Conservation (phyloP, 2,113 vertebrate species). For the Passer domesticus region DNA sequence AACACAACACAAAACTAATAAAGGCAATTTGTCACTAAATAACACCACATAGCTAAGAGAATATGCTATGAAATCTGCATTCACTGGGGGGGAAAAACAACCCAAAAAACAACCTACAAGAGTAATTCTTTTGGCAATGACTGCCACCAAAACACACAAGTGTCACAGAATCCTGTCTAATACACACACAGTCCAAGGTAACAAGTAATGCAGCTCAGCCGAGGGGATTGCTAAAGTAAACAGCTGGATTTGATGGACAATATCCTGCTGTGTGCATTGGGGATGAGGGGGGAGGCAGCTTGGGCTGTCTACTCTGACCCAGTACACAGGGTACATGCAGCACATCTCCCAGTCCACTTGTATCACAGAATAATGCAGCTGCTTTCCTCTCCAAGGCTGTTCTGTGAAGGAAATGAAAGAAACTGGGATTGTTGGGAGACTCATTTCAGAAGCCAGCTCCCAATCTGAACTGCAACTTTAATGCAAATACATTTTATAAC, state of each 20-base stretch:
- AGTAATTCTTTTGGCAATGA: neutral
- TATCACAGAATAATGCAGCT: neutral
- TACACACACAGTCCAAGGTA: neutral
- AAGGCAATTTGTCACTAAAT: neutral
- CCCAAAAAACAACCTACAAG: neutral
- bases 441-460: neutral
- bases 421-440: neutral
- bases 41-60: neutral
- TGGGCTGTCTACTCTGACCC: neutral
- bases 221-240: neutral
- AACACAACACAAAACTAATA: neutral
- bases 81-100: neutral
- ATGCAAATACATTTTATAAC: neutral
- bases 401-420: neutral
- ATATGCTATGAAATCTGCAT: neutral
- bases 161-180: neutral
- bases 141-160: neutral
- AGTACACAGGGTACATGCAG: accelerated
- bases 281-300: neutral
- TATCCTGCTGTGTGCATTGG: too few species aligned
- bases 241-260: neutral
- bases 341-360: neutral
- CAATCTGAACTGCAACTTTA: neutral
- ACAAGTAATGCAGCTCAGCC: neutral
- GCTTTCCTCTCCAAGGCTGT: neutral